A percentile compares a stretch with the other conserved stretches of the same genome.
These are phyloP conservation scores for Dolichotis patagonum DNA, from an alignment of 2,113 vertebrate genomes.

Conservation along the genomic window DNA sequence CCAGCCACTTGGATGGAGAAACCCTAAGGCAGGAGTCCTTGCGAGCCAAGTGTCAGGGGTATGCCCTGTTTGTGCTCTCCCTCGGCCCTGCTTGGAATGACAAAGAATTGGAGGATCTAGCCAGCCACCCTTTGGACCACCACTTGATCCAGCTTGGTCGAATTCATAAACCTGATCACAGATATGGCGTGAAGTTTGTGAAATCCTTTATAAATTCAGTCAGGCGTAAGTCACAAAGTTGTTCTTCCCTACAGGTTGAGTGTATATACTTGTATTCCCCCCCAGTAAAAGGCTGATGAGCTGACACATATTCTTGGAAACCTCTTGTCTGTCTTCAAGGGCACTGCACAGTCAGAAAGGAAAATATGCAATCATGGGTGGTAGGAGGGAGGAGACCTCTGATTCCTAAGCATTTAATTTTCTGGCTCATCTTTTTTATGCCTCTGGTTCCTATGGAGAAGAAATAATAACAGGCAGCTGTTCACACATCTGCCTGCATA, in stretches of 20 bases:
- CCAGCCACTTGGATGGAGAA: slow-evolving; percentile 76
- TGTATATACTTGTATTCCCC: background rate
- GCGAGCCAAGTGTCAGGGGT: slow-evolving; percentile 85
- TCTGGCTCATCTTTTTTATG: slow-evolving; percentile 54
- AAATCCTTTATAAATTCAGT: slow-evolving; percentile 82
- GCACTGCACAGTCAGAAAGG: slow-evolving; percentile 8
- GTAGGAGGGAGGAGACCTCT: background rate
- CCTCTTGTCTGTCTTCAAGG: slow-evolving; percentile 6
- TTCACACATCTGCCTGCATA: background rate
- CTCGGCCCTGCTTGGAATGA: slow-evolving; percentile 78
- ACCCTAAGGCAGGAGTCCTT: slow-evolving; percentile 75
- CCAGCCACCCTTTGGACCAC: slow-evolving; percentile 82
- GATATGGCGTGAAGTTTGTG: slow-evolving; percentile 81
- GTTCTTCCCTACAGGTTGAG: background rate
- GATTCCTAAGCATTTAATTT: slow-evolving; percentile 5
- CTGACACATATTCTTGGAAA: background rate
- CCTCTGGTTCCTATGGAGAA: slow-evolving; percentile 65
- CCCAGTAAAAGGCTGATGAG: background rate
- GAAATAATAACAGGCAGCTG: slow-evolving; percentile 52
- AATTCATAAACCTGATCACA: slow-evolving; percentile 81
- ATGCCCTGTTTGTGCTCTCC: slow-evolving; percentile 83
- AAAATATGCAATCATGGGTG: background rate
- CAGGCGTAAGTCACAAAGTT: slow-evolving; percentile 82
- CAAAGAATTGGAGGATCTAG: slow-evolving; percentile 79
- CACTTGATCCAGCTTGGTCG: slow-evolving; percentile 85